Percentiles rank a stretch among this genome's conserved stretches.
Evolutionary conservation across 2,888 invertebrate species (phyloP).

Genomic region (Odontocolon sp.): DNA sequence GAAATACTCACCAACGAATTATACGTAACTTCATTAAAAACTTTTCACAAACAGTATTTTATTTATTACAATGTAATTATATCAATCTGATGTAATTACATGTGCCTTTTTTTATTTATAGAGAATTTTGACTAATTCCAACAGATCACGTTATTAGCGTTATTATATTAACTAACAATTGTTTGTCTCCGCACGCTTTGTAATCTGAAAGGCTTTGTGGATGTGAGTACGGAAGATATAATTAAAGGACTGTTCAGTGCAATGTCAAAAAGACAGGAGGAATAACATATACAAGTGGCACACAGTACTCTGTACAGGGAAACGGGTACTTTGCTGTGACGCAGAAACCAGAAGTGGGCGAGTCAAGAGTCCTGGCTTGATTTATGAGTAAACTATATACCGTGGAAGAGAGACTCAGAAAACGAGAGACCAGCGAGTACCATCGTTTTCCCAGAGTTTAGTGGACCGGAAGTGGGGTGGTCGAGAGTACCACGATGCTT

Average conservation of each 20-base stretch:
- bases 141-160: too few relatives aligned
- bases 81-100: too few relatives aligned
- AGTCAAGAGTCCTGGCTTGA: slow-evolving; percentile 51
- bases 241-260: slow-evolving; percentile 29
- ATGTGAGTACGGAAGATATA: not conserved
- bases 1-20: too few relatives aligned
- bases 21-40: too few relatives aligned
- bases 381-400: slow-evolving; percentile 54
- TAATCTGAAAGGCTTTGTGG: too few relatives aligned
- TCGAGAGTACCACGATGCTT: slow-evolving; percentile 10
- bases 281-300: slow-evolving; percentile 7
- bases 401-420: slow-evolving; percentile 12
- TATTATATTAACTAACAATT: too few relatives aligned
- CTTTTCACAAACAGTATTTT: too few relatives aligned
- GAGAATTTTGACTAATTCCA: too few relatives aligned
- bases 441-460: slow-evolving; percentile 48
- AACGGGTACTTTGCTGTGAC: slow-evolving; percentile 28
- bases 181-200: too few relatives aligned
- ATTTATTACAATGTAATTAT: too few relatives aligned
- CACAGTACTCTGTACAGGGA: slow-evolving; percentile 8
- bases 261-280: slow-evolving; percentile 16
- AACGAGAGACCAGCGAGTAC: slow-evolving; percentile 15
- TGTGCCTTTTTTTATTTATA: too few relatives aligned
- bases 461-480: slow-evolving; percentile 51
- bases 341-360: slow-evolving; percentile 49